Base-by-base conservation (phyloP, 2,797 vertebrate genomes). In the Lemur catta region DNA sequence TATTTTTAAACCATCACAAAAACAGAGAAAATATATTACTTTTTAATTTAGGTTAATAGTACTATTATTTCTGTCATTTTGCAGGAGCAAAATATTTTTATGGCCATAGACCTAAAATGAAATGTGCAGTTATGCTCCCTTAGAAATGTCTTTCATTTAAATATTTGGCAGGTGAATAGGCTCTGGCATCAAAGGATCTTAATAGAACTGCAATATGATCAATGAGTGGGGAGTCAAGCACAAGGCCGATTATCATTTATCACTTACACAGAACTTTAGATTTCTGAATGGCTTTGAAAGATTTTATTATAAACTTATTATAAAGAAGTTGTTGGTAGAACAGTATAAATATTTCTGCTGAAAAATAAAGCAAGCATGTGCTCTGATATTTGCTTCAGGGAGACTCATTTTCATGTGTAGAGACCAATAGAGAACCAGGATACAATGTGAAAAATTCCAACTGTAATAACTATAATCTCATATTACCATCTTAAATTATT, bases 141-240 rank as follows among this genome's bases (percentile, higher is more conserved):
- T 79, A 65, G 55, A 82, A 52, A 84, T 75, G 33, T 7, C 26
- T 75, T 94, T 87, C 11, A 38, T 89, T 95, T 85, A 93, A 91
- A 94, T 82, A 84, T 72, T 89, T 82, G 55, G 7, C 38, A 86
- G 75, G 10, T 82, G 24, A 89, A 79, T 30, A 81, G 35, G 28
- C 18, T 78, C 17, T 52, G 1, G 26, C 69, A 6, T 80, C 22
- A 81, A 91, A 89, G 35, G 6, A 69, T 75, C 15, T 79, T 84
- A 80, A 94, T 13, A 89, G 30, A 78, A 7, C 33, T 76, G 18
- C 33, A 90, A 13, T 86, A 28, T 63, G 57, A 79, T 93, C 30
- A 78, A 17, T 82, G 48, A 52, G 28, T 6, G 78, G 8, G 6
- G 24, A 87, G 14, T 79, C 71, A 82, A 30, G 67, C 9, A 43